Conservation (phyloP, 2,797 vertebrate genomes). For the Sebastes hubbsi region DNA sequence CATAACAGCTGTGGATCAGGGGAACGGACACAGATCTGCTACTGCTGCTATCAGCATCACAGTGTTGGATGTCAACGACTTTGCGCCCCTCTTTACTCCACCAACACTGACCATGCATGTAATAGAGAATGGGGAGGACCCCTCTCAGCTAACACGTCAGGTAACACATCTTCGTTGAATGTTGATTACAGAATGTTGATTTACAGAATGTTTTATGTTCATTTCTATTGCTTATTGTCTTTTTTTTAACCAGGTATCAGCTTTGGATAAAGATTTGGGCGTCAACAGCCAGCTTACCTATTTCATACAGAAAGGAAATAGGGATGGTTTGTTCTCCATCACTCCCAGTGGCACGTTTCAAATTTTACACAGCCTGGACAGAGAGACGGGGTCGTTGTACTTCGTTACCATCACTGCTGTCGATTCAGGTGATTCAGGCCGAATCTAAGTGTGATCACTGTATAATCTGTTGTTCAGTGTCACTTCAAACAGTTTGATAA, state of each 20-base stretch:
- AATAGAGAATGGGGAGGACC: constrained; percentile 72
- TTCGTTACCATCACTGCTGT: constrained; percentile 71
- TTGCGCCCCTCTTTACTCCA: constrained; percentile 71
- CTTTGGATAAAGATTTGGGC: constrained; percentile 79
- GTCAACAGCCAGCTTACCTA: constrained; percentile 77
- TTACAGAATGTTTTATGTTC: background rate
- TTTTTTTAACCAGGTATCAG: constrained; percentile 69
- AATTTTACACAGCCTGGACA: constrained; percentile 74
- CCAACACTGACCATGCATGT: constrained; percentile 68
- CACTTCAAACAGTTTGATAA: background rate
- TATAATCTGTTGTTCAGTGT: background rate
- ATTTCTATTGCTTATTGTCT: background rate
- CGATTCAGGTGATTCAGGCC: constrained; percentile 78
- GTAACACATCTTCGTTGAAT: constrained; percentile 46
- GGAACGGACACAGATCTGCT: constrained; percentile 65
- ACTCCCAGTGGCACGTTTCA: constrained; percentile 72
- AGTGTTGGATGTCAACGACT: constrained; percentile 82
- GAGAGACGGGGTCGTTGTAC: constrained; percentile 70
- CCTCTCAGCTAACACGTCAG: constrained; percentile 67
- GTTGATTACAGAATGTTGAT: background rate
- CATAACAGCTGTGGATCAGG: constrained; percentile 74
- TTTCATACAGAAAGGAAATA: constrained; percentile 66
- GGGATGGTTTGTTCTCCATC: constrained; percentile 71
- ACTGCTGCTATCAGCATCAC: constrained; percentile 70
- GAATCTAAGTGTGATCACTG: background rate